Base-by-base conservation (phyloP, 2,888 invertebrate genomes). In the Melitaea athalia region DNA sequence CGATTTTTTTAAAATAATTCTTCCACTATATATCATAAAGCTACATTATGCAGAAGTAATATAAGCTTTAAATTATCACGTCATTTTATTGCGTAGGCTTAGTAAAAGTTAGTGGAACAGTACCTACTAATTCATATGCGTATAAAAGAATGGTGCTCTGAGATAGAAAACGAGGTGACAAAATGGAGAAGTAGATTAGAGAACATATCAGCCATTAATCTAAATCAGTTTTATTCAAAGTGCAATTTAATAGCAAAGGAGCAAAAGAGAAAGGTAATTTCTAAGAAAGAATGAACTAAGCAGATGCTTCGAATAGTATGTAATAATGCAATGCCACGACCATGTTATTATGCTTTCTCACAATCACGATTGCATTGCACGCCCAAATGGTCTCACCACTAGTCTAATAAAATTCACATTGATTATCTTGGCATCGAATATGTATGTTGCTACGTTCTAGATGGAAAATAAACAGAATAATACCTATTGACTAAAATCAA, bases 331-430 rank as follows among this genome's bases (percentile, higher is more conserved):
- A 57, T 55, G 52, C 64, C 49, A 49, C 49, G 49, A 57, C 31
- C 57, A 66, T 71, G 67, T 70, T 69, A 72, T 73, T 75, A 73
- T 67, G 69, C 65, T 67, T 66, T 70, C 63, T 53, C 64, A 69
- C 53, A 72, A 72, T 74, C 74, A 67, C 67, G 72, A 71, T 68
- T 72, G 67, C 71, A 70, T 68, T 65, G 70, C 73, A 75, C 70
- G 73, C 73, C 65, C 68, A 69, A 74, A 71, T 69, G 70, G 65
- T 69, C 67, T 53, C 68, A 59, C 59, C 64, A 45, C 65, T 65
- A 31, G 70, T 68, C 70, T 70, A 65, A 74, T 68, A 71, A 68
- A 68, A 68, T 66, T 72, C 60, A 66, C 64, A 64, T 59, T 64
- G 53, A 64, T 67, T 64, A 65, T 64, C 57, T 59, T 67, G 53